Conservation (phyloP, 1,140 invertebrate genomes). For the Palaemon carinicauda region DNA sequence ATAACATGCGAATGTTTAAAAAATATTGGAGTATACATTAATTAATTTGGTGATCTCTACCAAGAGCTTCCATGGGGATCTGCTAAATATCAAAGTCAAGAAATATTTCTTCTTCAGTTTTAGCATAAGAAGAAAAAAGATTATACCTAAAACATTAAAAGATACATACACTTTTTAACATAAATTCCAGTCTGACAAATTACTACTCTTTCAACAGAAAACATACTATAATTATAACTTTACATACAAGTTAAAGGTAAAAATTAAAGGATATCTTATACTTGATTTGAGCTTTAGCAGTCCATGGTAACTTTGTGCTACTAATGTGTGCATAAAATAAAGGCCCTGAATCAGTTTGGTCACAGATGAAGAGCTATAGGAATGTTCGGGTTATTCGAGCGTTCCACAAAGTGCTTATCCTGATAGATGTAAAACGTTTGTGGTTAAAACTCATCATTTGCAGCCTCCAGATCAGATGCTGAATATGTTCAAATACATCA, state of each 20-base stretch:
- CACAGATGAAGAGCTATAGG: neutral
- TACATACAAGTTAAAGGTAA: neutral
- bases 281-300: conserved; percentile 40
- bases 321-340: conserved; percentile 31
- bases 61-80: conserved; percentile 14
- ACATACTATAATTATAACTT: neutral
- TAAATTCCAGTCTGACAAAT: too few relatives aligned
- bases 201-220: neutral
- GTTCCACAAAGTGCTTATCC: neutral
- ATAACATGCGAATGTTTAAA: conserved; percentile 32
- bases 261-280: neutral
- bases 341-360: neutral
- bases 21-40: conserved; percentile 50
- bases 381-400: neutral
- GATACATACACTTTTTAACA: too few relatives aligned
- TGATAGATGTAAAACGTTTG: too few relatives aligned
- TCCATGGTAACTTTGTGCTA: conserved; percentile 47
- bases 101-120: neutral
- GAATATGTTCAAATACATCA: neutral
- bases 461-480: too few relatives aligned
- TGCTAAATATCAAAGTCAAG: conserved; percentile 38
- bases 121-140: too few relatives aligned
- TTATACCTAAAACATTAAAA: too few relatives aligned
- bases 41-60: conserved; percentile 44
- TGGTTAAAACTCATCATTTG: too few relatives aligned